Base-by-base conservation (phyloP, 1,140 invertebrate species). In the Heliconius congener region DNA sequence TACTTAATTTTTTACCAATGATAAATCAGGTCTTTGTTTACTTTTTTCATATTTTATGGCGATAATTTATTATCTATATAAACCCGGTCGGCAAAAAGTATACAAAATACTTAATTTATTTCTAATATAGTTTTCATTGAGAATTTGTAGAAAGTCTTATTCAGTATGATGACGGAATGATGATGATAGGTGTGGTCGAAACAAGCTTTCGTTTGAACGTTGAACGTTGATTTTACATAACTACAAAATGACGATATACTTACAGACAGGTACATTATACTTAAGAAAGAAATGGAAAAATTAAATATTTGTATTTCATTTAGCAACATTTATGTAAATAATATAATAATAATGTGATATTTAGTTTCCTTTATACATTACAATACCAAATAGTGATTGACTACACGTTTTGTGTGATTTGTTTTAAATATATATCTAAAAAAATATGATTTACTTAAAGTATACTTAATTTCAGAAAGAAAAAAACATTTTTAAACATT, bases 61-160 rank as follows among this genome's bases (percentile, higher is more conserved):
- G 34, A 34, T 34, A 34, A 34, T 34, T 42, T 42, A 42, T 42
- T 42, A 42, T 46, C 42, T 46, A 16, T 46, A 16, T 16, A 46
- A 46, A 46, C 42, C 0, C 11, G 42, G 13, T 16, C 3, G 42
- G 42, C 34, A 6, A 37, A 1, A 37, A 37, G 6, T 16, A 46
- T 46, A 16, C 42, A 46, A 46, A 46, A 4, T 46, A 23, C 19
- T 23, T 57, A n/a, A 23, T 57, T 6, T 57, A 3, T n/a, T 57
- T 57, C 55, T n/a, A 23, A 8, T n/a, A 23, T 60, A 60, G 19
- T 23, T 60, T 60, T 23, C n/a, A 27, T 60, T 23, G 19, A 23
- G 57, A 76, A 76, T 30, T 70, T 50, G 42, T 76, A 76, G 74
- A 70, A 76, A 76, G 74, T 76, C 8, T 66, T 66, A 30, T 66